These are phyloP conservation scores for Sitobion miscanthi DNA, from an alignment of 1,140 invertebrate genomes.

Conservation along the genomic window DNA sequence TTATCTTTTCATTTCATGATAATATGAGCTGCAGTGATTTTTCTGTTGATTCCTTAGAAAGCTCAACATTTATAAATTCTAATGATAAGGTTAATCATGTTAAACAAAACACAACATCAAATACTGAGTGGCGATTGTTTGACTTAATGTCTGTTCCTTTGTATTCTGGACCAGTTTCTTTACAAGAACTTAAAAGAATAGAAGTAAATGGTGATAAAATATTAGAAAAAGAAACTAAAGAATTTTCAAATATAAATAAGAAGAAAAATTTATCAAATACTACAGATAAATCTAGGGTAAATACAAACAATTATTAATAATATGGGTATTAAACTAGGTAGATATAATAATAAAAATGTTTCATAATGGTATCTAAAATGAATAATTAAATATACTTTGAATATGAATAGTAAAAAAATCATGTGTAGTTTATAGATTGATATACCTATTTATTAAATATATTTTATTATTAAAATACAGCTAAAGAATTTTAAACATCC, in stretches of 20 bases:
- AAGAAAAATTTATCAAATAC: not conserved
- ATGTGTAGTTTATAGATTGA: no score
- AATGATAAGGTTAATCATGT: not conserved
- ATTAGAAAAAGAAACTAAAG: not conserved
- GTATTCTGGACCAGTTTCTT: not conserved
- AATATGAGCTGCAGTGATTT: not conserved
- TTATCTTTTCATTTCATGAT: not conserved
- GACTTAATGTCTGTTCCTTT: not conserved
- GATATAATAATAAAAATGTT: no score
- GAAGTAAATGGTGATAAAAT: conserved; percentile 20
- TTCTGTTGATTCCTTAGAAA: not conserved
- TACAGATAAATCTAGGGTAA: not conserved
- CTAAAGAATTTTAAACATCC: not conserved
- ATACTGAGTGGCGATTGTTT: not conserved
- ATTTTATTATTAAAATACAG: not conserved
- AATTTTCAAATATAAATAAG: not conserved
- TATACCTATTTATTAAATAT: no score
- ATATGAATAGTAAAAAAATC: not conserved
- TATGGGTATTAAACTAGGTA: no score
- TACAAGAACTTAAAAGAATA: not conserved
- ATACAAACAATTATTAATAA: not conserved
- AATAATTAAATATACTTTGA: no score
- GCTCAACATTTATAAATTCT: not conserved
- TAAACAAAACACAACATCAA: not conserved
- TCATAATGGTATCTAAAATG: no score